Conservation (phyloP, 2,797 vertebrate species). For the Macropodus opercularis region DNA sequence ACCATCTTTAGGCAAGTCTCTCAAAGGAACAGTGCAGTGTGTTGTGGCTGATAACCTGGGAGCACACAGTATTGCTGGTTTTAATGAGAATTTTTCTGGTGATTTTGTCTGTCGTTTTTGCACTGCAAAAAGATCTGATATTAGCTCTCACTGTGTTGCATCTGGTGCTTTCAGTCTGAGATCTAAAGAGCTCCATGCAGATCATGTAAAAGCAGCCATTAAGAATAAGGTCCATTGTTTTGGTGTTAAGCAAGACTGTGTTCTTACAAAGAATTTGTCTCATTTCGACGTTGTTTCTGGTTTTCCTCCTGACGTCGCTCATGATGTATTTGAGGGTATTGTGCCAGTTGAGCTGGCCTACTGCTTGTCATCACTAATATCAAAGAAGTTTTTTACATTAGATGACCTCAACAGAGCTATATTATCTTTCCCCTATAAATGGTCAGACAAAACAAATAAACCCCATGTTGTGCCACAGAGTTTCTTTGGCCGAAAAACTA, state of each 20-base stretch:
- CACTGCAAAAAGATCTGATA: too few relatives aligned
- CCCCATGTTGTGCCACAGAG: slow-evolving; percentile 14
- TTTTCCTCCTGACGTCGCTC: too few relatives aligned
- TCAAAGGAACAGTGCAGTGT: slow-evolving; percentile 13
- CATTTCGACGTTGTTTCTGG: too few relatives aligned
- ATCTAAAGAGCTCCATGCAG: too few relatives aligned
- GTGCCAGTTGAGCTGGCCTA: slow-evolving; percentile 15
- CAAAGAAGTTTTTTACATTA: slow-evolving; percentile 23
- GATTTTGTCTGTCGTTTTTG: slow-evolving; percentile 18
- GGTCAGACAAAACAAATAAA: slow-evolving; percentile 18
- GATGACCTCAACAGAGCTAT: slow-evolving; percentile 14
- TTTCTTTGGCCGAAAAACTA: too few relatives aligned
- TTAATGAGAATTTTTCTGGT: slow-evolving; percentile 17
- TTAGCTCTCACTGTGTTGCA: too few relatives aligned
- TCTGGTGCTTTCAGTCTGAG: too few relatives aligned
- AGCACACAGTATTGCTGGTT: slow-evolving; percentile 12
- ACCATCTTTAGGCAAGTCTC: neutral
- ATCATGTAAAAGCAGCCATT: too few relatives aligned
- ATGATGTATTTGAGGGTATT: slow-evolving; percentile 32
- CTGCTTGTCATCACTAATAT: slow-evolving; percentile 15
- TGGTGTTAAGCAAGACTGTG: too few relatives aligned
- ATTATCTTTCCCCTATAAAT: slow-evolving; percentile 4
- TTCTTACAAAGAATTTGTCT: too few relatives aligned
- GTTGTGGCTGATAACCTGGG: slow-evolving; percentile 24
- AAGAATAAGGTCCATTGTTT: too few relatives aligned